A percentile compares a stretch with the other conserved stretches of the same genome.
Evolutionary conservation across 2,888 invertebrate genomes (phyloP).

Genomic region (Syrphus vitripennis): DNA sequence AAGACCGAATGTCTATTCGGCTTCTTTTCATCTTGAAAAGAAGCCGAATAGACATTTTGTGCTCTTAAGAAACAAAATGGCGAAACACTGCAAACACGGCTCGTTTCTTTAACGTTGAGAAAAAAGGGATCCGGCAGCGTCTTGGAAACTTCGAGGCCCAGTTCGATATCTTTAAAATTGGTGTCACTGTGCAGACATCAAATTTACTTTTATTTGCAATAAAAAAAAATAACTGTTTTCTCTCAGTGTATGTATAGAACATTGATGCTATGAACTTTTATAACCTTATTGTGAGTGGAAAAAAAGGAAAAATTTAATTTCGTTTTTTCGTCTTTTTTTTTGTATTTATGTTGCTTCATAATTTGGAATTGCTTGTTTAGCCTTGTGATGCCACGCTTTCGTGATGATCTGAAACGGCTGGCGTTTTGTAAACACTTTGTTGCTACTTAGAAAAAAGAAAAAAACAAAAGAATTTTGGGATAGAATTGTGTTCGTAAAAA

Average conservation of each 20-base stretch:
- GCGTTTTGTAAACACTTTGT: background rate
- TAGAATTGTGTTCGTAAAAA: background rate
- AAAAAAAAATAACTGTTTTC: background rate
- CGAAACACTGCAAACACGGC: too few relatives aligned
- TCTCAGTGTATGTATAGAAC: background rate
- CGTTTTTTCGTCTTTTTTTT: background rate
- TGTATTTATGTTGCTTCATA: background rate
- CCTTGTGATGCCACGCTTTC: slow-evolving; percentile 25
- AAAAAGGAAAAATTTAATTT: slow-evolving; percentile 4
- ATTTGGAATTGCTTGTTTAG: slow-evolving; percentile 8
- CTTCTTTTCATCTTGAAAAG: too few relatives aligned
- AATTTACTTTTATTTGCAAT: too few relatives aligned
- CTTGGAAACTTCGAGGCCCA: too few relatives aligned
- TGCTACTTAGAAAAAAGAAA: background rate
- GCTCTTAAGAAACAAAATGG: too few relatives aligned
- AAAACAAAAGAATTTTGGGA: background rate
- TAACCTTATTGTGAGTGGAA: slow-evolving; percentile 2
- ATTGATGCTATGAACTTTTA: slow-evolving; percentile 9
- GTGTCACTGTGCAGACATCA: too few relatives aligned
- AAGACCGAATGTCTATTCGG: too few relatives aligned
- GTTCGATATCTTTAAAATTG: too few relatives aligned
- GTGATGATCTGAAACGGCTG: slow-evolving; percentile 10
- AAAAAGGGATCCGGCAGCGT: too few relatives aligned
- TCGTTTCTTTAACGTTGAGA: too few relatives aligned
- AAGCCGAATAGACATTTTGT: too few relatives aligned